A percentile compares a stretch with the other conserved stretches of the same genome.
phyloP scores from a whole-genome alignment of 2,113 vertebrate genomes.

The Muscicapa adusta region DNA sequence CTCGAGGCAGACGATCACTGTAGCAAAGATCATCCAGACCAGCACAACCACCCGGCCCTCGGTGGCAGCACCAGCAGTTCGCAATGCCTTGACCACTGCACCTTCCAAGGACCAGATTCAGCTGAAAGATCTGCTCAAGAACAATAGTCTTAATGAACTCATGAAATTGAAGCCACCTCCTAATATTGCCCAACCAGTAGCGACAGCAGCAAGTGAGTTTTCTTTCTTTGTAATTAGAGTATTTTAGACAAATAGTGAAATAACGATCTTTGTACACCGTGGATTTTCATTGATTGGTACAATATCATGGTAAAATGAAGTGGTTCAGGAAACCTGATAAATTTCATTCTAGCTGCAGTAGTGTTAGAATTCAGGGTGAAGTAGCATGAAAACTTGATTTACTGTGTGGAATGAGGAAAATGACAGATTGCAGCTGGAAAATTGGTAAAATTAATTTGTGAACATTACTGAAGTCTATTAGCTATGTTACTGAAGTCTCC shows the following conservation, averaged over 20 bases:
- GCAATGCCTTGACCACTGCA: constrained; percentile 77
- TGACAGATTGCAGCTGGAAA: neutral
- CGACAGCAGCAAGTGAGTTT: constrained; percentile 83
- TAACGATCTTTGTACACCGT: rapidly evolving
- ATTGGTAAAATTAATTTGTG: neutral
- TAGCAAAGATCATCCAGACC: constrained; percentile 94
- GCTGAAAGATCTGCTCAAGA: constrained; percentile 91
- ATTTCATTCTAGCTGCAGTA: neutral
- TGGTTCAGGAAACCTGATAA: neutral
- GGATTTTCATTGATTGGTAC: neutral
- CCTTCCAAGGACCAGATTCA: constrained; percentile 89
- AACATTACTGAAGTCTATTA: neutral
- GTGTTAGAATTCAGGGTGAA: neutral
- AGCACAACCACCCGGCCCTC: constrained; percentile 77
- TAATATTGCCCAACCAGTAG: constrained; percentile 92
- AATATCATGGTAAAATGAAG: neutral
- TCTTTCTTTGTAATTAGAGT: neutral
- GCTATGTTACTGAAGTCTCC: neutral
- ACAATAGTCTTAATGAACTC: constrained; percentile 93
- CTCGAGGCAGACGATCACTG: constrained; percentile 90
- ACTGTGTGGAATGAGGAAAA: neutral
- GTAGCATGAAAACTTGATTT: neutral
- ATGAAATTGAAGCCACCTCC: constrained; percentile 98
- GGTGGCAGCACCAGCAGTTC: constrained; percentile 71
- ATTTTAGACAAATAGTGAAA: neutral